Evolutionary conservation across 2,888 invertebrate genomes (phyloP).

Genomic region (Siphlonurus alternatus): DNA sequence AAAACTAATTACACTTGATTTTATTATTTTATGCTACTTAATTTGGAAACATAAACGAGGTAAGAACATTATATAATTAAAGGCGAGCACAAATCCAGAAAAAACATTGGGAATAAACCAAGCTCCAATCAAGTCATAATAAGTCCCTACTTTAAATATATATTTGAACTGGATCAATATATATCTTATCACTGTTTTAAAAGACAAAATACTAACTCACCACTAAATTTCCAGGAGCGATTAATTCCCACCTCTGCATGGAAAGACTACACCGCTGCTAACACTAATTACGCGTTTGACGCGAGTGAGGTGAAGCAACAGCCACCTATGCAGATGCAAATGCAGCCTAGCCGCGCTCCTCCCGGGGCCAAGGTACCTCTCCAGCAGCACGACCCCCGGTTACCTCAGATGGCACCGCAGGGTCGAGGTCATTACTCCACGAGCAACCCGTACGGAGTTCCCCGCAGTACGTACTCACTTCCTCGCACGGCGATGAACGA

Average conservation of each 20-base stretch:
- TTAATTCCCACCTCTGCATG: slow-evolving; percentile 62
- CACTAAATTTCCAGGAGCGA: slow-evolving; percentile 44
- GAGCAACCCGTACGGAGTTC: not conserved
- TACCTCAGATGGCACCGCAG: slow-evolving; percentile 13
- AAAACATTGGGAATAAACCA: too few species aligned
- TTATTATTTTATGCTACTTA: too few species aligned
- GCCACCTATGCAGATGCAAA: slow-evolving; percentile 8
- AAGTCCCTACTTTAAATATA: too few species aligned
- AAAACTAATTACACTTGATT: too few species aligned
- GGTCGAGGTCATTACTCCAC: slow-evolving; percentile 11
- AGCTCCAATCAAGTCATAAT: too few species aligned
- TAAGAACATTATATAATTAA: too few species aligned
- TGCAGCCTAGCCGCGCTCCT: slow-evolving; percentile 12
- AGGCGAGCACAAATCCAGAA: too few species aligned
- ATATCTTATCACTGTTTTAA: too few species aligned
- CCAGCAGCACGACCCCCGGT: slow-evolving; percentile 13
- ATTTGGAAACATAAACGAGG: not conserved
- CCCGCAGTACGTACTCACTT: slow-evolving; percentile 52
- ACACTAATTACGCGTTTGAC: slow-evolving; percentile 82
- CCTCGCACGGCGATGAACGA: slow-evolving; percentile 41
- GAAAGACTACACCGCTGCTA: slow-evolving; percentile 71
- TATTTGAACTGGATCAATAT: too few species aligned
- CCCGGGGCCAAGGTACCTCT: slow-evolving; percentile 21
- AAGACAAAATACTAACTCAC: not conserved
- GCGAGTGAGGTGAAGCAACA: slow-evolving; percentile 64